Percentiles rank a stretch among this genome's conserved stretches.
Conservation (phyloP, 2,888 invertebrate species). For the Euplexia lucipara region DNA sequence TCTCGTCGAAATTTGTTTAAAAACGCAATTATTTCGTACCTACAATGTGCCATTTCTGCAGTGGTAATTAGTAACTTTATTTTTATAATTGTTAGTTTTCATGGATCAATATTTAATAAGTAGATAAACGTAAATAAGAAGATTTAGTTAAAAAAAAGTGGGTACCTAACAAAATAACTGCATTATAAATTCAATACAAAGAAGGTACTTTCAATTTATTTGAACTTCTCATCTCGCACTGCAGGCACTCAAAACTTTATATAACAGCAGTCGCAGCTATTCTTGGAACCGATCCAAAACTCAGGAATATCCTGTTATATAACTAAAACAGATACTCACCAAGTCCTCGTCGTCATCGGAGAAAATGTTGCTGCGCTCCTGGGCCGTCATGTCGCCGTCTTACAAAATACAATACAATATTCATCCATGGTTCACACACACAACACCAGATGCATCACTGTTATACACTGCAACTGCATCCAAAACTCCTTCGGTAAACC, state of each 20-base stretch:
- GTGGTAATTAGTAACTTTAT: not conserved
- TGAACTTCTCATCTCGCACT: conserved; percentile 60
- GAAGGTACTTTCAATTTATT: conserved; percentile 42
- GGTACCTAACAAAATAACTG: conserved; percentile 8
- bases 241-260: conserved; percentile 73
- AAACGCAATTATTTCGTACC: no score
- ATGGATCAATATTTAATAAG: not conserved
- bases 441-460: conserved; percentile 77
- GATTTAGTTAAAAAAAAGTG: not conserved
- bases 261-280: conserved; percentile 65
- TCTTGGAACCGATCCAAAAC: conserved; percentile 77
- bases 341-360: conserved; percentile 87
- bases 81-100: no score
- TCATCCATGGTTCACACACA: conserved; percentile 85
- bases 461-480: conserved; percentile 87
- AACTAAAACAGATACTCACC: conserved; percentile 77
- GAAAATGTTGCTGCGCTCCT: conserved; percentile 86
- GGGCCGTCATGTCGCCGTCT: conserved; percentile 83
- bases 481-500: conserved; percentile 68
- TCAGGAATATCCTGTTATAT: conserved; percentile 75
- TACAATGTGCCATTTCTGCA: not conserved
- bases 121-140: not conserved
- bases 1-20: no score
- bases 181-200: conserved; percentile 20
- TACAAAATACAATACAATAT: conserved; percentile 74